phyloP scores from a whole-genome alignment of 2,888 invertebrate species.

The Drosophila affinis region DNA sequence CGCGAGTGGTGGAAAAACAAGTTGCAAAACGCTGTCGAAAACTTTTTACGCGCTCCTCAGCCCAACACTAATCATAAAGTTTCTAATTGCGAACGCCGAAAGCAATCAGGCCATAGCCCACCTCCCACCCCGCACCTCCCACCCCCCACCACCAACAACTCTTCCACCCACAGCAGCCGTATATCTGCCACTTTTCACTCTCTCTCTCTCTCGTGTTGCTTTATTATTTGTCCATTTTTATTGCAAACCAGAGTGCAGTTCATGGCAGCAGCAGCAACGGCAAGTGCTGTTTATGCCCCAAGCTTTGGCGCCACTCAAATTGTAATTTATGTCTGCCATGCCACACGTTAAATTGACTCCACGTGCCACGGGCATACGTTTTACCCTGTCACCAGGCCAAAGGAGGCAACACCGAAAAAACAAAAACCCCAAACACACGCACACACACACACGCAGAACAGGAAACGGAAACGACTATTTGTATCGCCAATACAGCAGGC shows the following conservation, averaged over 20 bases:
- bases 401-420: conserved; percentile 62
- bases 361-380: conserved; percentile 52
- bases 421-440: too few species aligned
- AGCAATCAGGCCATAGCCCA: conserved; percentile 45
- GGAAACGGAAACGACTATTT: conserved; percentile 53
- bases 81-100: conserved; percentile 67
- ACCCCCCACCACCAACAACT: too few species aligned
- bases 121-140: too few species aligned
- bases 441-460: conserved; percentile 23
- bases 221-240: conserved; percentile 20
- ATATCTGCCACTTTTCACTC: conserved; percentile 13
- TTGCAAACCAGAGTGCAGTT: conserved; percentile 54
- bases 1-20: conserved; percentile 53
- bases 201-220: not conserved
- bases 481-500: conserved; percentile 34
- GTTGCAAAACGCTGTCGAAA: conserved; percentile 65
- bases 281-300: conserved; percentile 54
- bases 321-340: conserved; percentile 68
- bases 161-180: not conserved
- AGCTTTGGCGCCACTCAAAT: conserved; percentile 57
- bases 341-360: conserved; percentile 72
- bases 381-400: conserved; percentile 43
- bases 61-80: conserved; percentile 72
- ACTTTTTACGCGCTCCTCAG: conserved; percentile 63
- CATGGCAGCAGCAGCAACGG: conserved; percentile 47